phyloP scores from a whole-genome alignment of 2,113 vertebrate genomes.

The Rutilus rutilus region DNA sequence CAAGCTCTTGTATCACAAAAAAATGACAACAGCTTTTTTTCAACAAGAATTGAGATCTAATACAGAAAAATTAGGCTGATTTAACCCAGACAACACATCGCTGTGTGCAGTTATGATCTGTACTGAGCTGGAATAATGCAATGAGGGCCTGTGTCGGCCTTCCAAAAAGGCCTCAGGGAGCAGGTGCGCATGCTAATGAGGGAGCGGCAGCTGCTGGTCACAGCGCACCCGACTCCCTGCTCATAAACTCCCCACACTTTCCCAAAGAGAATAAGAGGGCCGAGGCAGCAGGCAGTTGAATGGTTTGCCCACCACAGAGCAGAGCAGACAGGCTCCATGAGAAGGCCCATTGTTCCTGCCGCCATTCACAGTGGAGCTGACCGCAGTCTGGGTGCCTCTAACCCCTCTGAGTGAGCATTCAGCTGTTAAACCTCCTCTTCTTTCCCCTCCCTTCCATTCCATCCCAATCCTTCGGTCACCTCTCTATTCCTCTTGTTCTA shows the following conservation, averaged over 20 bases:
- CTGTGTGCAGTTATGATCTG: slow-evolving; percentile 2
- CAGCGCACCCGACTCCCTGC: slow-evolving; percentile 47
- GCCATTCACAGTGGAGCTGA: slow-evolving; percentile 67
- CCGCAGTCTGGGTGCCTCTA: slow-evolving; percentile 66
- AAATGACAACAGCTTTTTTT: neutral
- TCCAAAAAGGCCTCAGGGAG: slow-evolving; percentile 80
- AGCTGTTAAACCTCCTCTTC: slow-evolving; percentile 71
- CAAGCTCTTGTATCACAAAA: neutral
- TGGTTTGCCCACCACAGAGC: slow-evolving; percentile 60
- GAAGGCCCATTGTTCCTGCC: slow-evolving; percentile 80
- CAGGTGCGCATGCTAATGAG: slow-evolving; percentile 93
- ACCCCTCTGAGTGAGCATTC: slow-evolving; percentile 67
- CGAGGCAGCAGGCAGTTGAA: slow-evolving; percentile 66
- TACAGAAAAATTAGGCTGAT: neutral
- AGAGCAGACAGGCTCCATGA: slow-evolving; percentile 67
- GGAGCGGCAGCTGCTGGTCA: slow-evolving; percentile 81
- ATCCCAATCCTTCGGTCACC: slow-evolving; percentile 18
- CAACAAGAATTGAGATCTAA: neutral
- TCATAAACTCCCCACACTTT: slow-evolving; percentile 60
- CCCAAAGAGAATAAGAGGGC: slow-evolving; percentile 57
- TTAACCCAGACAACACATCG: neutral
- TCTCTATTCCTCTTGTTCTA: slow-evolving; percentile 30
- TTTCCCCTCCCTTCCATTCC: slow-evolving; percentile 18
- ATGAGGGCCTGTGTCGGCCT: slow-evolving; percentile 74
- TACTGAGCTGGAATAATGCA: slow-evolving; percentile 8